Conservation (phyloP, 2,888 invertebrate genomes). For the Agrochola circellaris region DNA sequence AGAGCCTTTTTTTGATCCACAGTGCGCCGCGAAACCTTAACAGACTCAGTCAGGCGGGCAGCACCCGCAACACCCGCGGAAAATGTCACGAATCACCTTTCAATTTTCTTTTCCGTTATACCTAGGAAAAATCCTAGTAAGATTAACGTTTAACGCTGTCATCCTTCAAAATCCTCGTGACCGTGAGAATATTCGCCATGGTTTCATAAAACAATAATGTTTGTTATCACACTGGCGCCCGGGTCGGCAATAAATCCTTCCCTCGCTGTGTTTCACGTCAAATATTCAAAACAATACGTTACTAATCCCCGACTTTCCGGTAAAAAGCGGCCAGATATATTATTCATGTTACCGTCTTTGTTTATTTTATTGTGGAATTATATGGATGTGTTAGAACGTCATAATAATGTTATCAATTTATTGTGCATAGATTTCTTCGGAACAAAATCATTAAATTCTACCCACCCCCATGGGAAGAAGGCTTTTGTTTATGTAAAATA, state of each 20-base stretch:
- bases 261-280: constrained; percentile 46
- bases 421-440: not conserved
- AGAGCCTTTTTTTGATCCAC: too few relatives aligned
- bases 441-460: not conserved
- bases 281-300: constrained; percentile 59
- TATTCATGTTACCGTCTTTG: constrained; percentile 49
- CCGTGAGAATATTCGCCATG: constrained; percentile 10
- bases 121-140: not conserved
- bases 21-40: too few relatives aligned
- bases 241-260: constrained; percentile 51
- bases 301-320: constrained; percentile 54
- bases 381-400: constrained; percentile 21
- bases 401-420: constrained; percentile 3
- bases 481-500: not conserved
- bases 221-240: constrained; percentile 39
- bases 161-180: constrained; percentile 11
- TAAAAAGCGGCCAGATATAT: constrained; percentile 51
- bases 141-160: not conserved
- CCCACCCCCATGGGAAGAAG: too few relatives aligned
- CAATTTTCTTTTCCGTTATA: not conserved
- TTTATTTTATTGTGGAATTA: constrained; percentile 44
- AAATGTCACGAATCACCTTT: too few relatives aligned
- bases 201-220: constrained; percentile 50
- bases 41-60: too few relatives aligned
- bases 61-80: too few relatives aligned